These are phyloP conservation scores for Hipposideros larvatus DNA, from an alignment of 2,797 vertebrate species.

Conservation along the genomic window DNA sequence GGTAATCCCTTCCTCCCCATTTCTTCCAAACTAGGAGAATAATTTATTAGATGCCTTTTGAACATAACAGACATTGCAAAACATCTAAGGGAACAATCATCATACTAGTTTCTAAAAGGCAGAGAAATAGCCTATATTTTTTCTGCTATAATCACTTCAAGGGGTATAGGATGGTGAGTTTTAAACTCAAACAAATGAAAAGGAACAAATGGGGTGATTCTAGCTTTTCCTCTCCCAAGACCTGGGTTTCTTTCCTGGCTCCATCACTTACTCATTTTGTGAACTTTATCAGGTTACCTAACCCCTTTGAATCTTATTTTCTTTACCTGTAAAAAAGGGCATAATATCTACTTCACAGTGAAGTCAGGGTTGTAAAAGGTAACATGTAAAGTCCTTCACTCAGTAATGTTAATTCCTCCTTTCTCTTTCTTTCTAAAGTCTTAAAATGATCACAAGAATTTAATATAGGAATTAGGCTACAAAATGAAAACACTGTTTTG, in stretches of 20 bases:
- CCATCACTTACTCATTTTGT: background rate
- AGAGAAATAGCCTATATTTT: background rate
- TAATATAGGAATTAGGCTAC: background rate
- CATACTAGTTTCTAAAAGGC: background rate
- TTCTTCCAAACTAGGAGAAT: constrained; percentile 32
- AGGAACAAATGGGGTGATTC: background rate
- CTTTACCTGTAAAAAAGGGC: background rate
- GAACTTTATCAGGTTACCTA: constrained; percentile 19
- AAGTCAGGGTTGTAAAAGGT: background rate
- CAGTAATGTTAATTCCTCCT: background rate
- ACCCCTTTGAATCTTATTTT: constrained; percentile 34
- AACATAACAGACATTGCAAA: background rate
- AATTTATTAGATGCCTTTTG: constrained; percentile 5
- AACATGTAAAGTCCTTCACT: background rate
- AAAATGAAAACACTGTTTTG: constrained; percentile 8
- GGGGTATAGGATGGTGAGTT: background rate
- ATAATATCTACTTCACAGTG: background rate
- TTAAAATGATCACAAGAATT: constrained; percentile 26
- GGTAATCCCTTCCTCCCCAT: background rate
- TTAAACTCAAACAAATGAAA: constrained; percentile 51
- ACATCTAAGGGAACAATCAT: background rate
- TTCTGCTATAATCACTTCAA: background rate
- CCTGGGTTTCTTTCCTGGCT: constrained; percentile 24
- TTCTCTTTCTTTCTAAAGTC: constrained; percentile 21
- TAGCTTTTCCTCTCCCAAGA: constrained; percentile 2